Percentiles rank a stretch among this genome's conserved stretches.
These are phyloP conservation scores for Pantherophis alleghaniensis DNA, from an alignment of 2,797 vertebrate genomes.

Conservation along the genomic window DNA sequence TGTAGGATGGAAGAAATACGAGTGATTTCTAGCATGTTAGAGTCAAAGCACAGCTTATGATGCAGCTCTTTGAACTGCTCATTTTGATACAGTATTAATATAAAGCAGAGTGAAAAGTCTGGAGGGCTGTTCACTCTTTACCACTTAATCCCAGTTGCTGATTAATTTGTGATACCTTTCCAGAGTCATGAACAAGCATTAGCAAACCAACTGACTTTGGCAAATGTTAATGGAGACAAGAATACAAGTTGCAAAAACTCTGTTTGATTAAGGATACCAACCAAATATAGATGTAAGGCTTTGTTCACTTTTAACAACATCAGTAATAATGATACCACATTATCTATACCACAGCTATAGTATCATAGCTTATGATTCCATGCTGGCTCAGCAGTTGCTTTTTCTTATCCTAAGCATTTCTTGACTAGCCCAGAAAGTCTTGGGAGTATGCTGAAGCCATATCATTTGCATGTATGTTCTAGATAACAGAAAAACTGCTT, in stretches of 20 bases:
- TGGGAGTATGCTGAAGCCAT: constrained; percentile 36
- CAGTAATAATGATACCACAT: constrained; percentile 37
- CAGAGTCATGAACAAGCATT: constrained; percentile 55
- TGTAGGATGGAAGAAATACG: constrained; percentile 2
- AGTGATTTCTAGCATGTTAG: constrained; percentile 59
- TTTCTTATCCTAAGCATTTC: constrained; percentile 18
- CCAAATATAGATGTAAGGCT: neutral
- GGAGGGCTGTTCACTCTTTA: neutral
- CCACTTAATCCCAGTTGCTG: constrained; percentile 42
- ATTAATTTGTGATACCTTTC: constrained; percentile 57
- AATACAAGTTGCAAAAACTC: neutral
- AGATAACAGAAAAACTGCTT: constrained; percentile 58
- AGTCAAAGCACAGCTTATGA: constrained; percentile 60
- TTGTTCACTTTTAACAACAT: neutral
- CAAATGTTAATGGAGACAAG: constrained; percentile 28
- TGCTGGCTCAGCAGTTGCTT: neutral
- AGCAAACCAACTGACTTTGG: neutral
- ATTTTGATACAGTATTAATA: constrained; percentile 46
- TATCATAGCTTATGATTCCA: constrained; percentile 52
- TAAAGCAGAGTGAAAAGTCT: constrained; percentile 43
- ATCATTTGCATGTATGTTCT: constrained; percentile 49
- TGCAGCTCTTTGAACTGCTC: constrained; percentile 57
- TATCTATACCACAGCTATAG: constrained; percentile 13
- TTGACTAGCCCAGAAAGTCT: constrained; percentile 26
- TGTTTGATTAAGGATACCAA: neutral